Conservation (phyloP, 2,797 vertebrate species). For the Molossus molossus region DNA sequence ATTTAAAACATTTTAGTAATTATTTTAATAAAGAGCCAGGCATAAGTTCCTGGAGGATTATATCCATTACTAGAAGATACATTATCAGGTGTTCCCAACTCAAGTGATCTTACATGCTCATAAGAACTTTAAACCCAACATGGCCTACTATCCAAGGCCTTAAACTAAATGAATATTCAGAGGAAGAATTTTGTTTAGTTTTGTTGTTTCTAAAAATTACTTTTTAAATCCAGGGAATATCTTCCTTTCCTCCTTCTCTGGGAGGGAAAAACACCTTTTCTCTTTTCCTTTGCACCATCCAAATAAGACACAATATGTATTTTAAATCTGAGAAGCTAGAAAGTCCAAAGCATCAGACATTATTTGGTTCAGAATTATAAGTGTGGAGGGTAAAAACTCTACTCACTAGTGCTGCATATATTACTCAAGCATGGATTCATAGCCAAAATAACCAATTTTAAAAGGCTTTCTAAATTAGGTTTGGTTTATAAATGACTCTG, state of each 20-base stretch:
- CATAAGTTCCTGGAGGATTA: neutral
- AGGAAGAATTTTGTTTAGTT: neutral
- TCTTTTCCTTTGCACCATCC: neutral
- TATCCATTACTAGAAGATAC: neutral
- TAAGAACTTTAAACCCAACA: neutral
- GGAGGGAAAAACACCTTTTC: neutral
- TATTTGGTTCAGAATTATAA: neutral
- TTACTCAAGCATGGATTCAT: neutral
- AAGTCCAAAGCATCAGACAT: neutral
- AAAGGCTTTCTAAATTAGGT: neutral
- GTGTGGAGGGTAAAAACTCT: neutral
- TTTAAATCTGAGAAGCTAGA: neutral
- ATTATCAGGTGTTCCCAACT: neutral
- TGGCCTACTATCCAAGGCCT: neutral
- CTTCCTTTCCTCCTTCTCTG: neutral
- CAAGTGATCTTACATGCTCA: neutral
- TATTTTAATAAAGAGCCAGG: conserved; percentile 6
- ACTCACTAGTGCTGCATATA: neutral
- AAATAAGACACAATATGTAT: neutral
- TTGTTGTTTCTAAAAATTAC: conserved; percentile 26
- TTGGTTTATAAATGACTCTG: neutral
- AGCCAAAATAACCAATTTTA: conserved; percentile 4
- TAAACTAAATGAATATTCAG: neutral
- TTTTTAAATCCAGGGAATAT: neutral
- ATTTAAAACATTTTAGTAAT: neutral